A percentile compares a stretch with the other conserved stretches of the same genome.
Evolutionary conservation across 2,797 vertebrate species (phyloP).

Genomic region (Microchirus variegatus): DNA sequence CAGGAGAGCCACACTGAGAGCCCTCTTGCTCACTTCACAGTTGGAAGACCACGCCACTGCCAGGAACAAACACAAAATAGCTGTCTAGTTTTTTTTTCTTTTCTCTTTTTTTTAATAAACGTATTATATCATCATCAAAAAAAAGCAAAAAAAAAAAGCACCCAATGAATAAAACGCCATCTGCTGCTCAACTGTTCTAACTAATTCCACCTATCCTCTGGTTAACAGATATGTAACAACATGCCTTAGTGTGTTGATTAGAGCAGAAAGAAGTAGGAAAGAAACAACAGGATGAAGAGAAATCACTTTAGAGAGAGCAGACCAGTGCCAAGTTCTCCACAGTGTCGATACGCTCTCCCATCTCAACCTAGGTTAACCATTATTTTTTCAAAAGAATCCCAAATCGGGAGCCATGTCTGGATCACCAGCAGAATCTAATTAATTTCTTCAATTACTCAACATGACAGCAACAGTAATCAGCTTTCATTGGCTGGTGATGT

Average conservation of each 20-base stretch:
- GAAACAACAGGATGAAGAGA: neutral
- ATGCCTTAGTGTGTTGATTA: neutral
- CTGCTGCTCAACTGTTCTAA: neutral
- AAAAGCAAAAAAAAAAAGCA: neutral
- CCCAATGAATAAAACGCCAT: neutral
- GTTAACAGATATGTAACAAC: neutral
- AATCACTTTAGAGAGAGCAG: neutral
- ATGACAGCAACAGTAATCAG: no score
- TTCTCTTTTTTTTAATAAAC: neutral
- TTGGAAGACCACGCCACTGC: constrained; percentile 13
- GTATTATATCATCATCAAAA: neutral
- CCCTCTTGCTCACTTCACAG: constrained; percentile 45
- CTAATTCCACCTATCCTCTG: neutral
- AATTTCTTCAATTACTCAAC: no score
- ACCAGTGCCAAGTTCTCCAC: no score
- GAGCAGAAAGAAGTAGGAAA: neutral
- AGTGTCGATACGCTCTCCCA: no score
- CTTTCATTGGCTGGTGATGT: no score
- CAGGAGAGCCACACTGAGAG: constrained; percentile 33
- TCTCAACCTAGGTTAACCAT: no score
- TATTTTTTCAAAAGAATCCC: no score
- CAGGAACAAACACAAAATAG: constrained; percentile 19
- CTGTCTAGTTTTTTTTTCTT: neutral
- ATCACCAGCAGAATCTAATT: no score
- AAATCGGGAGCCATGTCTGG: no score